phyloP scores from a whole-genome alignment of 2,113 vertebrate genomes.

The Pangasianodon hypophthalmus region DNA sequence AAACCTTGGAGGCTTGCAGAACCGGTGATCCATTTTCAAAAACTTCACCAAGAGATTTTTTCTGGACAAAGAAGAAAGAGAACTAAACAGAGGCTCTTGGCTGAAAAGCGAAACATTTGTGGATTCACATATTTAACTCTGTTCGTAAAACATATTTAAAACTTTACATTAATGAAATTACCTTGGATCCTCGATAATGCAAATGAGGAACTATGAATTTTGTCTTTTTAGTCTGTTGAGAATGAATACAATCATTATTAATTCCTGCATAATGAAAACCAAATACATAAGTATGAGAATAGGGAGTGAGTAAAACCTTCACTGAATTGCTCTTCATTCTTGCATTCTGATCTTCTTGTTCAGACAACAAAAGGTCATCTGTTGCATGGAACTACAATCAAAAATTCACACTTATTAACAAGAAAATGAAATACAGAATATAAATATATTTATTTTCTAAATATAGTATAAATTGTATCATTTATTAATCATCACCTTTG shows the following conservation, averaged over 20 bases:
- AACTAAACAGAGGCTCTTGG: neutral
- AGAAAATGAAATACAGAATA: neutral
- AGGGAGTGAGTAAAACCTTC: neutral
- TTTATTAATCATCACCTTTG: conserved; percentile 11
- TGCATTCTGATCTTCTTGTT: conserved; percentile 21
- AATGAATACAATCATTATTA: neutral
- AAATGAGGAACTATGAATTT: conserved; percentile 40
- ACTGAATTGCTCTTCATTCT: conserved; percentile 26
- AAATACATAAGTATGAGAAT: neutral
- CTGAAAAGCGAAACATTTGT: neutral
- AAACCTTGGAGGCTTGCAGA: conserved; percentile 14
- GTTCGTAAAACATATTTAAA: neutral
- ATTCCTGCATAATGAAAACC: neutral
- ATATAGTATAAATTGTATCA: neutral
- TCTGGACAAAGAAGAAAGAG: neutral
- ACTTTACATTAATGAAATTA: neutral
- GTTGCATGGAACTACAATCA: neutral
- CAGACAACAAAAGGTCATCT: neutral
- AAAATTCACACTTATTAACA: neutral
- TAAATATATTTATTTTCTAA: neutral
- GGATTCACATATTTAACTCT: neutral
- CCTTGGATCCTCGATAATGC: conserved; percentile 30
- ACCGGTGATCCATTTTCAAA: neutral
- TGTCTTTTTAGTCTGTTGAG: conserved; percentile 38
- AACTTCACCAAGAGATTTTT: neutral